A percentile compares a stretch with the other conserved stretches of the same genome.
phyloP scores from a whole-genome alignment of 2,113 vertebrate species.

The Agelaius phoeniceus region DNA sequence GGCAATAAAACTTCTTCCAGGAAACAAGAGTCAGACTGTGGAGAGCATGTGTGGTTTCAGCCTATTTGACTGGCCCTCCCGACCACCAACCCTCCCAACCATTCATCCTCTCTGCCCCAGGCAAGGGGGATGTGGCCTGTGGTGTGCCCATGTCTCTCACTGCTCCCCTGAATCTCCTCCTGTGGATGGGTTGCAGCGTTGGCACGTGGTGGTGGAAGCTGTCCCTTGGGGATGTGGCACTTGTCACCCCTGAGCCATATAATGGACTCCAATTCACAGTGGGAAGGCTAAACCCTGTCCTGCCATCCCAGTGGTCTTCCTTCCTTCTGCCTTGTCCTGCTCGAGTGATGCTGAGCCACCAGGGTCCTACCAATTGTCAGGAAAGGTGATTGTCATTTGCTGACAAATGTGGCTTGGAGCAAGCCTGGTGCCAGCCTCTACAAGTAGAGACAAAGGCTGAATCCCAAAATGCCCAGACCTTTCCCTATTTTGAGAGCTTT shows the following conservation, averaged over 20 bases:
- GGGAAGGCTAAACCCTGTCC: neutral
- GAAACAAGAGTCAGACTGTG: constrained; percentile 36
- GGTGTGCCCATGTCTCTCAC: neutral
- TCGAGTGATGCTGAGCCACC: neutral
- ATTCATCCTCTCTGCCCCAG: neutral
- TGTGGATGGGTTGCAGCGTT: neutral
- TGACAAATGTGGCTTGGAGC: neutral
- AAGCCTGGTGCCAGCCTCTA: neutral
- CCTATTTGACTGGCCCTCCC: neutral
- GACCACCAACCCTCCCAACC: neutral
- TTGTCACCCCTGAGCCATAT: neutral
- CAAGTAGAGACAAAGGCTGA: neutral
- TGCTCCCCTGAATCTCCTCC: neutral
- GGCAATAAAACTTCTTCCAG: constrained; percentile 77
- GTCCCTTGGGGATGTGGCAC: neutral
- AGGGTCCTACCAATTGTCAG: neutral
- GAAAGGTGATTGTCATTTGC: neutral
- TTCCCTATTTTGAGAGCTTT: neutral
- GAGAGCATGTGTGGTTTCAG: neutral
- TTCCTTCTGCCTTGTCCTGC: neutral
- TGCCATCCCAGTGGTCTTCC: neutral
- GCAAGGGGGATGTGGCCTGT: neutral
- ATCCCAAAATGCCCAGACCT: neutral
- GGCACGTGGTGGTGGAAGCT: fast-evolving
- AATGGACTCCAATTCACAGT: neutral